Conservation (phyloP, 2,888 invertebrate genomes). For the Penaeus monodon region DNA sequence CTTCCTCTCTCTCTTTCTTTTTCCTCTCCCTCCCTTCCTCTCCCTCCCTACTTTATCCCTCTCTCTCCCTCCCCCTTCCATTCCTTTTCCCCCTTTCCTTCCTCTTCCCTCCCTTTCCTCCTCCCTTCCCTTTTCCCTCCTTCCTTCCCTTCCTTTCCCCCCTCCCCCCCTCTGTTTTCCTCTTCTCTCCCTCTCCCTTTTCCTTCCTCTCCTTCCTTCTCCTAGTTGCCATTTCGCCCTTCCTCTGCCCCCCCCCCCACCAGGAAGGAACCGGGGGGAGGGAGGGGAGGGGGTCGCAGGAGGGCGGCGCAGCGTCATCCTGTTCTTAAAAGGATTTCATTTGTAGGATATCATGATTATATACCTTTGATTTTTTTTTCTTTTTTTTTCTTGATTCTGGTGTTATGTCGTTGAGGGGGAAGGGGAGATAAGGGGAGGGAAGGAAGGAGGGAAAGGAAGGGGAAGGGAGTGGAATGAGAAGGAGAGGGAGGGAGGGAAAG, state of each 20-base stretch:
- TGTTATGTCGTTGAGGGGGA: too few relatives aligned
- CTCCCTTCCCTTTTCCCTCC: neutral
- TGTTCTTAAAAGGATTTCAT: too few relatives aligned
- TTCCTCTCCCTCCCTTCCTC: neutral
- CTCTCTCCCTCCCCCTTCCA: neutral
- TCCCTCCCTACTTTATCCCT: neutral
- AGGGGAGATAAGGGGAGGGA: neutral
- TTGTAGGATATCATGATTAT: neutral
- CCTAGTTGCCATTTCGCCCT: neutral
- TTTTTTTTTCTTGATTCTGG: too few relatives aligned
- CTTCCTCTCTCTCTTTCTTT: conserved; percentile 8
- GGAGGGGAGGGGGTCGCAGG: too few relatives aligned
- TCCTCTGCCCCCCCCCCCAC: too few relatives aligned
- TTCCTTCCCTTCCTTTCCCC: too few relatives aligned
- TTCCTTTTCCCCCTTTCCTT: neutral
- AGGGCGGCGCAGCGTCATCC: too few relatives aligned
- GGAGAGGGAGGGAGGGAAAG: neutral
- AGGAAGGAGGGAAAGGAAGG: neutral
- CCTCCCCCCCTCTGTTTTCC: neutral
- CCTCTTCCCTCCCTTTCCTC: neutral
- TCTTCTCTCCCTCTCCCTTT: neutral
- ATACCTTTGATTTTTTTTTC: neutral
- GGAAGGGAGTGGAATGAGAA: neutral
- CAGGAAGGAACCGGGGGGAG: too few relatives aligned
- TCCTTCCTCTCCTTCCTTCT: neutral